Conservation (phyloP, 2,797 vertebrate genomes). For the Scarus forsteni region DNA sequence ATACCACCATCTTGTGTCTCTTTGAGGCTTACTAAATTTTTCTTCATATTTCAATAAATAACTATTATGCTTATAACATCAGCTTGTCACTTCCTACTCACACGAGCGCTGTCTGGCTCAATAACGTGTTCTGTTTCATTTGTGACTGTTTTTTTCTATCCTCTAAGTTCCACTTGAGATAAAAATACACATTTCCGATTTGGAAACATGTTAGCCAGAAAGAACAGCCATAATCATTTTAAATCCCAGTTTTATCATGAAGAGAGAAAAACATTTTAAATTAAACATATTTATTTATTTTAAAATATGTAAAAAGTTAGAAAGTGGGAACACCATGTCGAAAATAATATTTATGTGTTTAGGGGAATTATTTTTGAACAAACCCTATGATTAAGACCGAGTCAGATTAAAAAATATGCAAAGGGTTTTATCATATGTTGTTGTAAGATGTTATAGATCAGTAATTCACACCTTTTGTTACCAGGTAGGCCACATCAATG, state of each 20-base stretch:
- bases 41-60: conserved; percentile 93
- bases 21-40: conserved; percentile 84
- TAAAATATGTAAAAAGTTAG: too few species aligned
- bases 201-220: not conserved
- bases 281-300: too few species aligned
- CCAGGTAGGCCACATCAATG: too few species aligned
- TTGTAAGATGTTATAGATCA: too few species aligned
- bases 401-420: too few species aligned
- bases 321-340: too few species aligned
- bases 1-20: conserved; percentile 84
- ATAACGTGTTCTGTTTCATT: not conserved
- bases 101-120: conserved; percentile 15
- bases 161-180: not conserved
- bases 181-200: not conserved
- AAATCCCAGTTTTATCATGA: not conserved
- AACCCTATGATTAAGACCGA: too few species aligned
- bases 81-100: conserved; percentile 53
- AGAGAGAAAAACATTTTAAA: too few species aligned
- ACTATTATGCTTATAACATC: conserved; percentile 82
- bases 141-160: not conserved
- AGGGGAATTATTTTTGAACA: too few species aligned
- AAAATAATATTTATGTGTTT: too few species aligned
- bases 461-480: too few species aligned
- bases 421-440: too few species aligned
- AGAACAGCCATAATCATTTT: not conserved